Evolutionary conservation across 2,797 vertebrate genomes (phyloP), one percentile per base, ranked within the genome.

Genomic region (Phalloptychus januarius): DNA sequence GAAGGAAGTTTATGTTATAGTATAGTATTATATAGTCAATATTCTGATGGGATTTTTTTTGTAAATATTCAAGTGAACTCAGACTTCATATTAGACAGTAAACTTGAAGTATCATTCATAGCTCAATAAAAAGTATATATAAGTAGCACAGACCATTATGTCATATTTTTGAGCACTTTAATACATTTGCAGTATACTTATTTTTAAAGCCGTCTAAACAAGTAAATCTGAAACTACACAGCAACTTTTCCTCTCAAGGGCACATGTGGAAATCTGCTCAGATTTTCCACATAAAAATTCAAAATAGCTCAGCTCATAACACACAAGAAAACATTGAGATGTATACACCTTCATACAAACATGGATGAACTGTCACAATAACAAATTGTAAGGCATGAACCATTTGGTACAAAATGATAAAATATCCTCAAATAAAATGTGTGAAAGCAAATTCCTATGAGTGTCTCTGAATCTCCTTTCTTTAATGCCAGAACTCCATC

Each of bases 401-500:
- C 28, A 18, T 71, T 20, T 46, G 45, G 16, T 42, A 72, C n/a
- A 76, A 77, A 70, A 36, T 74, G 33, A 84, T 85, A 71, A 79
- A 81, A 40, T 25, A 5, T 40, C 71, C 28, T 48, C 67, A 76
- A 63, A 78, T 25, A 70, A 73, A 79, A n/a, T 33, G n/a, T 65
- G 40, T 16, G 1, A 31, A 11, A 36, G 15, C 58, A 67, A 12
- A 25, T 77, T 46, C 79, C 25, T 31, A 25, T n/a, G 5, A 25
- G 74, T 74, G 38, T 70, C 54, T 65, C 31, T 70, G 54, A 56
- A 48, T 33, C 67, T 36, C 31, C 20, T 48, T 18, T 45, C 5
- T 75, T 67, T 61, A 42, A 25, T 70, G 52, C 72, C 83, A 52
- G 46, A 73, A 36, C 79, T 88, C n/a, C 50, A 90, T 92, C 81